These are phyloP conservation scores for Myopa tessellatipennis DNA, from an alignment of 2,888 invertebrate species.

Conservation along the genomic window DNA sequence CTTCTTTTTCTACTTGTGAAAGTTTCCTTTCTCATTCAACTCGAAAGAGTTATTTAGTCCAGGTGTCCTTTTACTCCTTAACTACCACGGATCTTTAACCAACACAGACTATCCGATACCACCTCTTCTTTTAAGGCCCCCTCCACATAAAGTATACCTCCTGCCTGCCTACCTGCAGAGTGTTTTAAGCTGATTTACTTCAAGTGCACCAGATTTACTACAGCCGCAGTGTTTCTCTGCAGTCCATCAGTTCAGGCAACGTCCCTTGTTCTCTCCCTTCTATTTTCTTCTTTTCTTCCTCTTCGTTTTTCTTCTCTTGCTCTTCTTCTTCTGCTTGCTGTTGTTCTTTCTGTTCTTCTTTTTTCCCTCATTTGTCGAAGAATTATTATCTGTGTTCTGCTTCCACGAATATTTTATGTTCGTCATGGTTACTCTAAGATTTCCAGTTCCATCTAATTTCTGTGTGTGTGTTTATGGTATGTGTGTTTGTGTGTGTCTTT, in stretches of 20 bases:
- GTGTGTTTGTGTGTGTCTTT: background rate
- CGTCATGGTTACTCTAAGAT: slow-evolving; percentile 18
- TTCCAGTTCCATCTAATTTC: background rate
- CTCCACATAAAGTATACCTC: background rate
- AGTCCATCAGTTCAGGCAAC: background rate
- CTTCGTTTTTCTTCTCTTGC: background rate
- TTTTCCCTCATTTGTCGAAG: no score
- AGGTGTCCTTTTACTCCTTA: background rate
- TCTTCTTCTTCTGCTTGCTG: background rate
- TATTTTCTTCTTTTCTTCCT: background rate
- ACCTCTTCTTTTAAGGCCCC: background rate
- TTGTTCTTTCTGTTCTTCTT: background rate
- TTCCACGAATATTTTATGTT: background rate
- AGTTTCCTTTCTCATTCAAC: no score
- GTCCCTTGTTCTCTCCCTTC: no score
- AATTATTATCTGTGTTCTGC: background rate
- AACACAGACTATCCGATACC: no score
- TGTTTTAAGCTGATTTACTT: slow-evolving; percentile 4
- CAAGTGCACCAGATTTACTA: slow-evolving; percentile 13
- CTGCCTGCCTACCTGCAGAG: background rate
- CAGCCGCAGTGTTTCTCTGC: slow-evolving; percentile 8
- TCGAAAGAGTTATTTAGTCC: background rate
- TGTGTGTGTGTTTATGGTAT: slow-evolving; percentile 1
- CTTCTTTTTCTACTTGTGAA: no score
- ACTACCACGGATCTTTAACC: no score